Conservation (phyloP, 2,797 vertebrate species). For the Anableps anableps region DNA sequence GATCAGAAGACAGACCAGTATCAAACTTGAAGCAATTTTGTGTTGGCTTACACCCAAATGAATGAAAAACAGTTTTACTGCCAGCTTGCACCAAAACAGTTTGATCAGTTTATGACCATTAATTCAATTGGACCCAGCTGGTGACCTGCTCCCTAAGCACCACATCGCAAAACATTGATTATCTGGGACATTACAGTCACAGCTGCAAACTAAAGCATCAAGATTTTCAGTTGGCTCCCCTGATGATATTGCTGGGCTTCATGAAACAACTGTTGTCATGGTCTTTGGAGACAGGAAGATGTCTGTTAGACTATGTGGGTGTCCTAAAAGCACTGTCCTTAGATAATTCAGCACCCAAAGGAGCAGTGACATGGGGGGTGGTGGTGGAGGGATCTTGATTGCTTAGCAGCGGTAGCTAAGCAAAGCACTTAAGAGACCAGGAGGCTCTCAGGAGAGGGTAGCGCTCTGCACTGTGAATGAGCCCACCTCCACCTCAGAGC, state of each 20-base stretch:
- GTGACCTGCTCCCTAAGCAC: not conserved
- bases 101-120: not conserved
- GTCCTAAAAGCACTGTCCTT: slow-evolving; percentile 24
- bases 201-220: not conserved
- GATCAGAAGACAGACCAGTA: not conserved
- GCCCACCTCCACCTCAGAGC: slow-evolving; percentile 50
- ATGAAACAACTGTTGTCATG: slow-evolving; percentile 11
- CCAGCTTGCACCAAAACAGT: not conserved
- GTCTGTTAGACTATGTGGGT: slow-evolving; percentile 32
- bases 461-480: slow-evolving; percentile 43
- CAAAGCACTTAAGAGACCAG: slow-evolving; percentile 67
- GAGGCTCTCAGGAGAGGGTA: slow-evolving; percentile 63
- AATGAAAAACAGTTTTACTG: not conserved
- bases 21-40: not conserved
- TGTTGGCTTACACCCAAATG: not conserved
- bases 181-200: not conserved
- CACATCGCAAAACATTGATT: not conserved
- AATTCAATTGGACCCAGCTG: not conserved
- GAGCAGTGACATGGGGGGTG: not conserved
- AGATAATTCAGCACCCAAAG: slow-evolving; percentile 31
- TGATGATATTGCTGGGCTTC: not conserved
- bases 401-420: slow-evolving; percentile 76
- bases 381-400: slow-evolving; percentile 47
- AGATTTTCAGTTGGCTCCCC: not conserved
- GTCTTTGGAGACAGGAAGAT: slow-evolving; percentile 28